Conservation (phyloP, 35 echinoderm and acorn worm genomes). For the Apostichopus japonicus region DNA sequence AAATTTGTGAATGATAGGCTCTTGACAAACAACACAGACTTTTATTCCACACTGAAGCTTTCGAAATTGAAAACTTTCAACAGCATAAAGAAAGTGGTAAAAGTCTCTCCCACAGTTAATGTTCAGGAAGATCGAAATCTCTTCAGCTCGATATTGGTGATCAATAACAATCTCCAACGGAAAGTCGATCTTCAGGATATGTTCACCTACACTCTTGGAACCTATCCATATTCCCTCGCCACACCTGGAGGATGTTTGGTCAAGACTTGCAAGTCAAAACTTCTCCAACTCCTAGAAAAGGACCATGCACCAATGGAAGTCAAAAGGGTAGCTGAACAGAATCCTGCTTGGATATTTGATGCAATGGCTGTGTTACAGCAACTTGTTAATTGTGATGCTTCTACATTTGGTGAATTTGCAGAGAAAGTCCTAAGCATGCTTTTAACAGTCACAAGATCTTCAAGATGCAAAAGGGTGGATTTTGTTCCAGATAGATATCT, state of each 20-base stretch:
- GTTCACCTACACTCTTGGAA: constrained; percentile 56
- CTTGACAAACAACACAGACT: not conserved
- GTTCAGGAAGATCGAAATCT: not conserved
- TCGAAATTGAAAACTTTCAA: not conserved
- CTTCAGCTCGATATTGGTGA: not conserved
- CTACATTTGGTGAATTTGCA: too few species aligned
- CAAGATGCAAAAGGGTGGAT: too few species aligned
- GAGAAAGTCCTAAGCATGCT: too few species aligned
- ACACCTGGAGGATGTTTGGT: constrained; percentile 35
- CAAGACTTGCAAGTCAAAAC: constrained; percentile 63
- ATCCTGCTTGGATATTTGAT: too few species aligned
- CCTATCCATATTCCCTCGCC: constrained; percentile 49
- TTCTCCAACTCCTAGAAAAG: too few species aligned
- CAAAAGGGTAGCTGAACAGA: too few species aligned
- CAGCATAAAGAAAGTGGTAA: not conserved
- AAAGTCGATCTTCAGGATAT: constrained; percentile 49
- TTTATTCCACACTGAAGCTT: not conserved
- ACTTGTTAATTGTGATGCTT: too few species aligned
- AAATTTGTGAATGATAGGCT: not conserved
- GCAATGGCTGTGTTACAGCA: too few species aligned
- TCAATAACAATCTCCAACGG: constrained; percentile 30
- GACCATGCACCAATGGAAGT: too few species aligned
- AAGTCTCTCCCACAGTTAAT: not conserved
- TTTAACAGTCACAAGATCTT: too few species aligned
- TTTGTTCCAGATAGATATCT: too few species aligned